Evolutionary conservation across 2,888 invertebrate species (phyloP).

Genomic region (Drosophila cracens): DNA sequence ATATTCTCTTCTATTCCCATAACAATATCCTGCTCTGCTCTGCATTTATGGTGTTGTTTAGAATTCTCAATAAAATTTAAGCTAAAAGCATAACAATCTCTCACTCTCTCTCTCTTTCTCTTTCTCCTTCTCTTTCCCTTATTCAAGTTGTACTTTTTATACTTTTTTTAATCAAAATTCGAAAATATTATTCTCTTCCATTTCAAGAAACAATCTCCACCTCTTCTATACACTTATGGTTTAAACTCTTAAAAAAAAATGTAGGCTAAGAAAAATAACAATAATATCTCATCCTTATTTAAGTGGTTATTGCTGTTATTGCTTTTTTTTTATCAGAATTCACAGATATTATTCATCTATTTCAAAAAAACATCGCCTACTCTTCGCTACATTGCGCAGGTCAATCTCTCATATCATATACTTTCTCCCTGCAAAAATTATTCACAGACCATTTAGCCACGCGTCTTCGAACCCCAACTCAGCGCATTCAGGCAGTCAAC

Average conservation of each 20-base stretch:
- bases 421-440: constrained; percentile 4
- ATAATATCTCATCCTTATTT: not conserved
- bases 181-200: not conserved
- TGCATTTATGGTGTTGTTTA: not conserved
- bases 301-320: not conserved
- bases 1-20: not conserved
- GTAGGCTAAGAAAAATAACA: not conserved
- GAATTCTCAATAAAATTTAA: not conserved
- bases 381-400: not conserved
- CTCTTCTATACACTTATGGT: not conserved
- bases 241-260: not conserved
- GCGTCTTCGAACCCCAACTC: constrained; percentile 59
- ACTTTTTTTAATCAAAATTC: not conserved
- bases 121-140: not conserved
- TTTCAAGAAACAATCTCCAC: not conserved
- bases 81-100: not conserved
- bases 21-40: not conserved
- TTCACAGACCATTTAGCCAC: constrained; percentile 73
- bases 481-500: constrained; percentile 68
- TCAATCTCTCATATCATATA: constrained; percentile 28
- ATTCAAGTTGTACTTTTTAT: not conserved
- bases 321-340: not conserved
- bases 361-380: not conserved
- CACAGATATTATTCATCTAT: not conserved
- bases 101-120: not conserved